Evolutionary conservation across 2,113 vertebrate species (phyloP), one percentile per base, ranked within the genome.

Genomic region (Neogale vison): DNA sequence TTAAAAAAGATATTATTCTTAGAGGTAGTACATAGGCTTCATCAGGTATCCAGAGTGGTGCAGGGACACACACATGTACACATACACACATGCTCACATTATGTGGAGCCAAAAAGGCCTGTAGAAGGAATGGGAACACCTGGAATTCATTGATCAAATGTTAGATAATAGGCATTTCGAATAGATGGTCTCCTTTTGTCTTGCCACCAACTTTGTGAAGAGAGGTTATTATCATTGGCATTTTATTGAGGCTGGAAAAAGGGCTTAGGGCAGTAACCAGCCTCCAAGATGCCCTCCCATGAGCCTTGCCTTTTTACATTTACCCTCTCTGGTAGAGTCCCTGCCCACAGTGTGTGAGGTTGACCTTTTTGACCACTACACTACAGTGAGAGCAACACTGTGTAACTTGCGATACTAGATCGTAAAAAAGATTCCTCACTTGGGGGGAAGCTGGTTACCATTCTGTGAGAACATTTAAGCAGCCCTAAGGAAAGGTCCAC

Each of bases 291-390:
- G 29, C 4, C 6, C 2, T 57, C 52, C 74, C 69, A 0, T 8
- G 29, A 63, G 17, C 34, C 21, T 84, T 12, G 36, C 5, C 11
- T 39, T 76, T 59, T 24, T 31, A 1, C 57, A 8, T n/a, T 23
- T 24, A n/a, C 7, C 14, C 2, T 55, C 11, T 83, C 8, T 83
- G 47, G 57, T 63, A 47, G 34, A 52, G 21, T 71, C 29, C n/a
- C 23, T 20, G 39, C 47, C 26, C 45, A 15, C 17, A 1, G 0
- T 45, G 4, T 36, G 20, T 65, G 14, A 26, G 6, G 8, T 31
- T 77, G 59, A 42, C 50, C 36, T 57, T 34, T 63, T 59, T 63
- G 59, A 63, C 23, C 21, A 74, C 1, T 3, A 69, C 23, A 74
- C 42, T 63, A n/a, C 4, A 61, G 34, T 79, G 17, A 55, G 86